Base-by-base conservation (phyloP, 2,888 invertebrate species). In the Mesoligia furuncula region DNA sequence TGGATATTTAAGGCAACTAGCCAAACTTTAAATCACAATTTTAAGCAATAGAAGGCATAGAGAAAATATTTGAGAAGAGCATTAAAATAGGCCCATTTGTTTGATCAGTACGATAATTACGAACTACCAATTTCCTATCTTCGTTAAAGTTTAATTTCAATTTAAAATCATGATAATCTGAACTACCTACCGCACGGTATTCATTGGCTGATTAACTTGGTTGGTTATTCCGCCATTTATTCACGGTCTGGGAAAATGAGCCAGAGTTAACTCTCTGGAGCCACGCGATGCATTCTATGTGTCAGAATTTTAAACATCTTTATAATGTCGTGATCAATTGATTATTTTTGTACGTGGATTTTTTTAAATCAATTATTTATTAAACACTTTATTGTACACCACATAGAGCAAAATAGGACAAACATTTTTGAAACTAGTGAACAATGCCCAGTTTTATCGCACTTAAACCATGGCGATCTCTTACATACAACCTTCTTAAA, bases 91-190 rank as follows among this genome's bases (percentile, higher is more conserved):
- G 1, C 54, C 45, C 24, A 54, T 81, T 54, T 15, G 15, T 81
- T 75, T 81, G n/a, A 36, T n/a, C 15, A 17, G 17, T 31, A 31
- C 15, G 5, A n/a, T 51, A 31, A 27, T 81, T 20, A 39, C 20
- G 9, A 48, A 39, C 45, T 62, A 45, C 45, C 3, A 45, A 20
- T 15, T 62, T 54, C 54, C 64, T 54, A 13, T n/a, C n/a, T 51
- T 24, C 42, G 17, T 76, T 59, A 24, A 82, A 77, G 15, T 66
- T 79, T 65, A 57, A 82, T 65, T 81, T 81, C 48, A 79, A 81
- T 81, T 82, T 79, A 79, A 82, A 82, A 79, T 79, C 65, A 82
- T 77, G 82, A 59, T 66, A 83, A 68, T 79, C 42, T 80, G 80
- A 59, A 65, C 64, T 78, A 79, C 77, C 64, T 78, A 79, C 77